Conservation (phyloP, 2,113 vertebrate species). For the Sclerurus mexicanus region DNA sequence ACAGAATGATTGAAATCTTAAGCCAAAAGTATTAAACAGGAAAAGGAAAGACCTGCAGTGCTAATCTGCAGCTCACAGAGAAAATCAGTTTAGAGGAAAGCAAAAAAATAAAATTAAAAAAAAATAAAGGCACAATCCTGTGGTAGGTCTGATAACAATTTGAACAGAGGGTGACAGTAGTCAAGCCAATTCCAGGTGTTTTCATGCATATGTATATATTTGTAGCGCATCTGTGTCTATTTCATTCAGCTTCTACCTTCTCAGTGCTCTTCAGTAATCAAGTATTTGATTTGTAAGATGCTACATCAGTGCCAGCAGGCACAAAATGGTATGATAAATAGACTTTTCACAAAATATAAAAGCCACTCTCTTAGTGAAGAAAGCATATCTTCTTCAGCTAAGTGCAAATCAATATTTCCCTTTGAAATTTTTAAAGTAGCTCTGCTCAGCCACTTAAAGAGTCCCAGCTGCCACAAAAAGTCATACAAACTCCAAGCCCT, state of each 20-base stretch:
- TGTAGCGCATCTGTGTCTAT: background rate
- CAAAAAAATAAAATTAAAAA: background rate
- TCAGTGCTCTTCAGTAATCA: background rate
- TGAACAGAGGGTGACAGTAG: background rate
- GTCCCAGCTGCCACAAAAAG: background rate
- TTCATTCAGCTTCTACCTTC: constrained; percentile 10
- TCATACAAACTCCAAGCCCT: constrained; percentile 11
- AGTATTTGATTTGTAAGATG: constrained; percentile 15
- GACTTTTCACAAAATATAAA: constrained; percentile 20
- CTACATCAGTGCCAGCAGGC: constrained; percentile 44
- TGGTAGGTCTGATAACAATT: background rate
- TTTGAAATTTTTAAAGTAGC: background rate
- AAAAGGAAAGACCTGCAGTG: background rate
- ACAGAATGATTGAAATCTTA: background rate
- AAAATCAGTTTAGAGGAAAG: background rate
- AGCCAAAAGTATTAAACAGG: background rate
- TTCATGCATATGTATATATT: background rate
- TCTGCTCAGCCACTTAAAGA: background rate
- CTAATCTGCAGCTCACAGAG: background rate
- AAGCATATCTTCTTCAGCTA: background rate
- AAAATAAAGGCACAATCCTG: background rate
- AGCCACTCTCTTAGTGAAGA: background rate
- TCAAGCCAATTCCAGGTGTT: background rate
- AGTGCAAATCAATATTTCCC: background rate
- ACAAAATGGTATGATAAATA: background rate